Base-by-base conservation (phyloP, 2,888 invertebrate species). In the Physocephala rufipes region DNA sequence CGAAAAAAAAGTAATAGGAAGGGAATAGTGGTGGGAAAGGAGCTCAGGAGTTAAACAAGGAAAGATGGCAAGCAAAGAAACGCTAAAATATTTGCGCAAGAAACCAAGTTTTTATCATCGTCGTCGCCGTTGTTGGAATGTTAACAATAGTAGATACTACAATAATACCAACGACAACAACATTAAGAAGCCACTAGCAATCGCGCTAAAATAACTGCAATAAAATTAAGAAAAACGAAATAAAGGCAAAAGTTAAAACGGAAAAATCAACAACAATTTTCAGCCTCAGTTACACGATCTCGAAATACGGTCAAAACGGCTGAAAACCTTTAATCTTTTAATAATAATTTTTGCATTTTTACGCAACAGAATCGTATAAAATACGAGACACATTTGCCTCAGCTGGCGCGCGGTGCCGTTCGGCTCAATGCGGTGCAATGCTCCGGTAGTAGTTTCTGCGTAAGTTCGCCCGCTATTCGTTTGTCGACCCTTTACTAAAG, bases 331-430 rank as follows among this genome's bases (percentile, higher is more conserved):
- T 59, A 59, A 67, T 59, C 67, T 26, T 43, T 28, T 58, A 47
- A 67, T 59, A 67, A 59, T 67, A 67, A 67, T 67, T 67, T 59
- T 24, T n/a, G 58, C 67, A 59, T 68, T 75, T 55, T 73, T 72
- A 73, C 62, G 74, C 74, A 75, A 73, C 73, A 74, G 71, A 72
- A 71, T 72, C 72, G 67, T 74, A 67, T 74, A 59, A 21, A 72
- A 67, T 66, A 58, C 21, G n/a, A 53, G 61, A 66, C 61, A 28
- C 55, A 26, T 19, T 53, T 21, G 53, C n/a, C 9, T 5, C 7
- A 24, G 19, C 53, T 9, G 53, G 19, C 53, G 24, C 3, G 19
- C 53, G 53, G 19, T 53, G 9, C 12, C 7, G 5, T n/a, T 12
- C 53, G 21, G 55, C 45, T 19, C 45, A 21, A 36, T 36, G 53